Evolutionary conservation across 2,113 vertebrate genomes (phyloP).

Genomic region (Vulpes vulpes): DNA sequence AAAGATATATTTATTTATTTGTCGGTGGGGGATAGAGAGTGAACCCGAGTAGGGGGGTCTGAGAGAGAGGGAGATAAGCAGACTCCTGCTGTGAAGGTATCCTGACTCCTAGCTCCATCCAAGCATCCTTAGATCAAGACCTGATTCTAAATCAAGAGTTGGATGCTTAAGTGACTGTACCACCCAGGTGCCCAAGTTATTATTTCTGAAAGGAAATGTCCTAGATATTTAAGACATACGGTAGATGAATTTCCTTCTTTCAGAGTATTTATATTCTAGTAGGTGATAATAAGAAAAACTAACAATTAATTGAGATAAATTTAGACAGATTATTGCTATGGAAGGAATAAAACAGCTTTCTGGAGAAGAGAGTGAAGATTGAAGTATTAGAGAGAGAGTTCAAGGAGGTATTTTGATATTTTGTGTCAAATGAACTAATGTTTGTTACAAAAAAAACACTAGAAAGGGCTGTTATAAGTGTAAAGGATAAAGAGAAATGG

Average conservation of each 20-base stretch:
- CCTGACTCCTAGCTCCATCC: too few relatives aligned
- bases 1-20: background rate
- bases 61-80: background rate
- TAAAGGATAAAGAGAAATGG: background rate
- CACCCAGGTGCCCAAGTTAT: background rate
- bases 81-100: background rate
- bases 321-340: background rate
- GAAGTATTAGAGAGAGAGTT: background rate
- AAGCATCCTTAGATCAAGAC: too few relatives aligned
- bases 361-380: background rate
- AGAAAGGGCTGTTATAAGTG: background rate
- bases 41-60: background rate
- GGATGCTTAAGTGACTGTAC: background rate
- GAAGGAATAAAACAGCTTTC: background rate
- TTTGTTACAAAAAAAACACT: background rate
- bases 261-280: background rate
- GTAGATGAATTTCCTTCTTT: background rate
- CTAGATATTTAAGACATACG: background rate
- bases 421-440: background rate
- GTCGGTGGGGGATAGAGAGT: background rate
- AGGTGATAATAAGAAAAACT: background rate
- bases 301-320: background rate
- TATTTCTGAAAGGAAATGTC: background rate
- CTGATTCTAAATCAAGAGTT: background rate
- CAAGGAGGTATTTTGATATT: background rate